These are phyloP conservation scores for Scelioninae gen. 1 DNA, from an alignment of 2,888 invertebrate species.

Conservation along the genomic window DNA sequence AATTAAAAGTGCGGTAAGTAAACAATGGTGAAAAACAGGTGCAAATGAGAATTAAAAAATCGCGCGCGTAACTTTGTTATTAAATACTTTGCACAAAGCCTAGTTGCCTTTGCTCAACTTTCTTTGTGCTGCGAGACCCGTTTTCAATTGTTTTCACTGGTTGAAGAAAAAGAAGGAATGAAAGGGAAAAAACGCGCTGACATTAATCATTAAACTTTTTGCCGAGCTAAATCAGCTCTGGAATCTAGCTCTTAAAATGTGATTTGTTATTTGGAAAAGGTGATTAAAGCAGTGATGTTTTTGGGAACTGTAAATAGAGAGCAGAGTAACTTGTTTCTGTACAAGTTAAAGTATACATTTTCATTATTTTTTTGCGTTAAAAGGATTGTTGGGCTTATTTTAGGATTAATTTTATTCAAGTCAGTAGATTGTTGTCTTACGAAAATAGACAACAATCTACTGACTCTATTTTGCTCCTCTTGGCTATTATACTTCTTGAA, in stretches of 20 bases:
- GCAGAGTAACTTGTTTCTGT: neutral
- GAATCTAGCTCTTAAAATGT: conserved; percentile 7
- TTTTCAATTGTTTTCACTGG: conserved; percentile 42
- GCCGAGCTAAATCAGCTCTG: neutral
- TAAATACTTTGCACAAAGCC: conserved; percentile 39
- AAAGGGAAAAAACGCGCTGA: neutral
- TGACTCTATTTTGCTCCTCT: too few relatives aligned
- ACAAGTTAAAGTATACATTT: neutral
- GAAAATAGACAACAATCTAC: too few relatives aligned
- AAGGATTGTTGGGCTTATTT: too few relatives aligned
- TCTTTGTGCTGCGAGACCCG: conserved; percentile 24
- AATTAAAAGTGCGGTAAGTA: conserved; percentile 1
- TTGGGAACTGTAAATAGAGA: neutral
- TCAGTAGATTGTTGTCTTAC: too few relatives aligned
- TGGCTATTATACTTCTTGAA: too few relatives aligned
- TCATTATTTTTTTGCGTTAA: too few relatives aligned
- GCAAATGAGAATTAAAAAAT: conserved; percentile 49
- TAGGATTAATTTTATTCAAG: too few relatives aligned
- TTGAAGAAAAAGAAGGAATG: too few relatives aligned
- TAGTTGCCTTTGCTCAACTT: conserved; percentile 28
- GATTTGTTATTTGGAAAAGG: neutral
- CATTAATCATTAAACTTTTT: conserved; percentile 41
- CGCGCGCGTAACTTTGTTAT: conserved; percentile 36
- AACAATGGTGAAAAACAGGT: conserved; percentile 28
- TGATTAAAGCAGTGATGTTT: neutral